Conservation (phyloP, 2,113 vertebrate genomes). For the Nothobranchius kuhntae region DNA sequence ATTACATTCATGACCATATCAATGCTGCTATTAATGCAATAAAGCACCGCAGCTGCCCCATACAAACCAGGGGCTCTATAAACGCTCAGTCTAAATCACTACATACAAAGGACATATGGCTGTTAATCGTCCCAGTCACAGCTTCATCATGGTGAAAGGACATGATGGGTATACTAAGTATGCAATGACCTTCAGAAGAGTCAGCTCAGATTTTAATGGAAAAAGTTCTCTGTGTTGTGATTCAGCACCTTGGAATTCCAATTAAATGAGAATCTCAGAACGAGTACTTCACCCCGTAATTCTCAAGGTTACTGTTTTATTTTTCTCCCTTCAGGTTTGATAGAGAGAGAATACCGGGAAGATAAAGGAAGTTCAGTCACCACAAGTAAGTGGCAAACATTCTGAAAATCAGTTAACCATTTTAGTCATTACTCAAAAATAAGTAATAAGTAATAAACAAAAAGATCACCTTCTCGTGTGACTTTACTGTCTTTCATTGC, state of each 20-base stretch:
- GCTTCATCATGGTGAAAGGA: constrained; percentile 14
- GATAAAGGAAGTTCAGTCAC: background rate
- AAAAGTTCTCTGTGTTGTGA: constrained; percentile 18
- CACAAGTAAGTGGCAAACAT: background rate
- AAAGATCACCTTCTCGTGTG: background rate
- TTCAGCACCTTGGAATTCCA: constrained; percentile 12
- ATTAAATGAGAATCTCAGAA: constrained; percentile 12
- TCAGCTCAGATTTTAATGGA: constrained; percentile 22
- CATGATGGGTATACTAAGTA: constrained; percentile 27
- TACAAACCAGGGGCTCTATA: constrained; percentile 45
- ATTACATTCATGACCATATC: constrained; percentile 22
- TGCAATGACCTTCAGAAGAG: constrained; percentile 47
- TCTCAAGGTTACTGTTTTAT: constrained; percentile 4
- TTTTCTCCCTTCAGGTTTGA: constrained; percentile 1
- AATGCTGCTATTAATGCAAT: constrained; percentile 53
- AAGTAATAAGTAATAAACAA: background rate
- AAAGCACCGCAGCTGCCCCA: constrained; percentile 47
- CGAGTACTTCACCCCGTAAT: constrained; percentile 1
- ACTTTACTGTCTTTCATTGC: background rate
- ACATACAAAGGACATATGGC: constrained; percentile 10
- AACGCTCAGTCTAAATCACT: constrained; percentile 20
- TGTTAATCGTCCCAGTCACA: background rate
- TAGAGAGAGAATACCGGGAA: background rate
- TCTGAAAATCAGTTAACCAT: background rate
- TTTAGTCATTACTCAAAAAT: constrained; percentile 1